Percentiles rank a stretch among this genome's conserved stretches.
Evolutionary conservation across 1,140 invertebrate genomes (phyloP).

Genomic region (Aplysia californica): DNA sequence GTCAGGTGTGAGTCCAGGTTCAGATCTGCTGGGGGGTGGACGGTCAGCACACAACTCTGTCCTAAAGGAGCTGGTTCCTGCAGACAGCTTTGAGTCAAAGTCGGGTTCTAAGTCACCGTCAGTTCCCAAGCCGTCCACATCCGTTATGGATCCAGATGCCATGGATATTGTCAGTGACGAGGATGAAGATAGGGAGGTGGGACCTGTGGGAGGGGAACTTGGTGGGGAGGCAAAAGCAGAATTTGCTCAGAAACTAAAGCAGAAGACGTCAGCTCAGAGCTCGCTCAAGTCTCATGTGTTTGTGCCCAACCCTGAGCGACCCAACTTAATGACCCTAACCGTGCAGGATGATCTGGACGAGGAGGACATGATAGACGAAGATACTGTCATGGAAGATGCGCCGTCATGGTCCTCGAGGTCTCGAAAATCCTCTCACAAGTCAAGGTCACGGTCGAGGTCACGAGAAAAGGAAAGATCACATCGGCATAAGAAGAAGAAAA

Average conservation of each 20-base stretch:
- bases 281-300: conserved; percentile 29
- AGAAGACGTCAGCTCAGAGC: conserved; percentile 40
- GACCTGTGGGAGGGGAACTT: neutral
- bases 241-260: conserved; percentile 48
- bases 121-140: conserved; percentile 25
- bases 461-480: conserved; percentile 23
- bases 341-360: conserved; percentile 35
- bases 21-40: neutral
- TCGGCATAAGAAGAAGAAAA: conserved; percentile 30
- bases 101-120: conserved; percentile 26
- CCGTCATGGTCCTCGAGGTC: neutral
- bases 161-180: conserved; percentile 28
- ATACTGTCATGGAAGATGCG: conserved; percentile 13
- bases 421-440: conserved; percentile 12
- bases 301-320: conserved; percentile 35
- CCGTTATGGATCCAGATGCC: conserved; percentile 21
- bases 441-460: conserved; percentile 19
- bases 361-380: conserved; percentile 27
- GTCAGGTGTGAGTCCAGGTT: neutral
- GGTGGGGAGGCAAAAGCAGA: conserved; percentile 17
- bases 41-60: conserved; percentile 39
- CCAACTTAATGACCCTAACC: conserved; percentile 43
- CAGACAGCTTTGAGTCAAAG: neutral
- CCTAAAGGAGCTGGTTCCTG: conserved; percentile 39
- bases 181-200: neutral